These are phyloP conservation scores for Agrochola macilenta DNA, from an alignment of 2,888 invertebrate genomes.

Conservation along the genomic window DNA sequence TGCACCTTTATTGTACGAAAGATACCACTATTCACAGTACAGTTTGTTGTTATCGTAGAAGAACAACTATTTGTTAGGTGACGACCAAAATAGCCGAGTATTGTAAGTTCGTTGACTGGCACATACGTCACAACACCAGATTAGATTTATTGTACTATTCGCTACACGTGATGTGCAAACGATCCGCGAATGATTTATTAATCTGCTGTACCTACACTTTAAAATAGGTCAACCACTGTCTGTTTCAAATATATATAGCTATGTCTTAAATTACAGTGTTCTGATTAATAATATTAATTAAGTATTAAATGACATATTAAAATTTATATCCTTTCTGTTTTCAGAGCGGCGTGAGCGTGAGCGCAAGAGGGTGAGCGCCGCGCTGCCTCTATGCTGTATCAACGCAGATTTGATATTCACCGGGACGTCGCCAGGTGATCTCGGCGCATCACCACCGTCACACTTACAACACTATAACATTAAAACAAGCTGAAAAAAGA, in stretches of 20 bases:
- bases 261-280: background rate
- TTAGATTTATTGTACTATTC: constrained; percentile 60
- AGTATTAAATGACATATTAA: background rate
- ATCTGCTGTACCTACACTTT: constrained; percentile 29
- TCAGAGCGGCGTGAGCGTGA: constrained; percentile 80
- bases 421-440: constrained; percentile 93
- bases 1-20: background rate
- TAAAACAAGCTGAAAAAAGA: constrained; percentile 56
- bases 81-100: constrained; percentile 48
- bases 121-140: constrained; percentile 58
- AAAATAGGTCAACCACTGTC: constrained; percentile 41
- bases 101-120: constrained; percentile 58
- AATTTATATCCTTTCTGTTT: constrained; percentile 59
- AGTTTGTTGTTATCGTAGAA: constrained; percentile 17
- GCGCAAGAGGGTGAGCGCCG: constrained; percentile 77
- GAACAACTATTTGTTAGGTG: constrained; percentile 44
- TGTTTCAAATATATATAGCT: constrained; percentile 6
- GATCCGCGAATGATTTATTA: constrained; percentile 54
- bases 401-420: constrained; percentile 92
- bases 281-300: background rate
- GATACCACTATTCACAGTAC: background rate
- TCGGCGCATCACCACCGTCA: constrained; percentile 74
- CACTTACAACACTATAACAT: constrained; percentile 57
- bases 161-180: constrained; percentile 48
- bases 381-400: constrained; percentile 89